A percentile compares a stretch with the other conserved stretches of the same genome.
Conservation (phyloP, 2,113 vertebrate species). For the Pterocles burchelli region DNA sequence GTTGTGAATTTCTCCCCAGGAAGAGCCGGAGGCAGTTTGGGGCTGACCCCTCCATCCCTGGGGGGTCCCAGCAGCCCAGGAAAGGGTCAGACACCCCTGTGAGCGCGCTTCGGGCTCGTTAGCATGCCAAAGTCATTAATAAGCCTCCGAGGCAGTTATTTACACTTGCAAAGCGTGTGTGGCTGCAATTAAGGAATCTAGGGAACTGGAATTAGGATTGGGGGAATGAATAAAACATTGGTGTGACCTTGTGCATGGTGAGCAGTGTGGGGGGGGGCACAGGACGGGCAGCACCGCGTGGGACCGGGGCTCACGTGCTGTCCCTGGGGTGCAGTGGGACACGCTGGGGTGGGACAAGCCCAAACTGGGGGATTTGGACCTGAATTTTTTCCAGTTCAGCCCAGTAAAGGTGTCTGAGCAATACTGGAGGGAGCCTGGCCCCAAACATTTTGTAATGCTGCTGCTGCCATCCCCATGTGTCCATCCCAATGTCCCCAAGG, state of each 20-base stretch:
- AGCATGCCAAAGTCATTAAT: background rate
- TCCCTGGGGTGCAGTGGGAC: background rate
- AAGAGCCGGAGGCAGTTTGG: background rate
- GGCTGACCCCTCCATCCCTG: fast-evolving
- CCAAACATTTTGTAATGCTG: background rate
- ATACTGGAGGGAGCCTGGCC: background rate
- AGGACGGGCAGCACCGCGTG: background rate
- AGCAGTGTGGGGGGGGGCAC: fast-evolving
- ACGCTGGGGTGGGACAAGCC: background rate
- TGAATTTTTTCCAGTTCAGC: background rate
- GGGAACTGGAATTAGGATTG: background rate
- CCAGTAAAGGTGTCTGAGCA: background rate
- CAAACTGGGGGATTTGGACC: background rate
- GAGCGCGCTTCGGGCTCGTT: background rate
- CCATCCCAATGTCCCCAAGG: background rate
- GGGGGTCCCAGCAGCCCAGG: fast-evolving
- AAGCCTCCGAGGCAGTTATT: background rate
- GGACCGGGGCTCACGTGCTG: fast-evolving
- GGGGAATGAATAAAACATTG: background rate
- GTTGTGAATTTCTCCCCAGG: background rate
- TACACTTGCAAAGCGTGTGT: background rate
- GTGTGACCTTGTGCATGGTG: background rate
- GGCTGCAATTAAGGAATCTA: background rate
- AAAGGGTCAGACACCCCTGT: background rate
- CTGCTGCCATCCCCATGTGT: background rate